A percentile compares a stretch with the other conserved stretches of the same genome.
These are phyloP conservation scores for Cryptosula pallasiana DNA, from an alignment of 2,888 invertebrate genomes.

Conservation along the genomic window DNA sequence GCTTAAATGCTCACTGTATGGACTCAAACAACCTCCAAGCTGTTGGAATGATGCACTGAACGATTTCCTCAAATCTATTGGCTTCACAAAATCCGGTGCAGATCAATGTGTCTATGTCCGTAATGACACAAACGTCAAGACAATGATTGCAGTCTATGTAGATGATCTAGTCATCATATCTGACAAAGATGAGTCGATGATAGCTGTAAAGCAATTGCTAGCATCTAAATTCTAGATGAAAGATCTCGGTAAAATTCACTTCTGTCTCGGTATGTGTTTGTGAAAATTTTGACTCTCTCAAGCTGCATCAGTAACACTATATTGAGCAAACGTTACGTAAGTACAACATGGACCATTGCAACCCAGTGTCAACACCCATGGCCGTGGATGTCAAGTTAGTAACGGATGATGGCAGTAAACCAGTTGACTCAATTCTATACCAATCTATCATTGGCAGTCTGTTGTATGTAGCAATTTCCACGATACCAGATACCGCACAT, in stretches of 20 bases:
- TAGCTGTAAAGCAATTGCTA: neutral
- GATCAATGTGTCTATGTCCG: constrained; percentile 28
- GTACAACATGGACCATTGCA: constrained; percentile 27
- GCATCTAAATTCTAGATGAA: constrained; percentile 27
- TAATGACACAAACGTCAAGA: neutral
- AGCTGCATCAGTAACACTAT: constrained; percentile 24
- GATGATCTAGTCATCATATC: constrained; percentile 27
- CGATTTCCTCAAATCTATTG: constrained; percentile 27
- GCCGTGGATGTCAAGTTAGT: constrained; percentile 24
- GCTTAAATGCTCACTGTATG: too few relatives aligned
- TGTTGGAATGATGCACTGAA: constrained; percentile 31
- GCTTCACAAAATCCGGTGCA: constrained; percentile 26
- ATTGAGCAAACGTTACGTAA: constrained; percentile 25
- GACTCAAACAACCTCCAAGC: constrained; percentile 29
- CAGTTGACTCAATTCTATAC: constrained; percentile 25
- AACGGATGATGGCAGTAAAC: neutral
- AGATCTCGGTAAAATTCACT: constrained; percentile 27
- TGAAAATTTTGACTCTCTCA: neutral
- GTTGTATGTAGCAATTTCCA: constrained; percentile 29
- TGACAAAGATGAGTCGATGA: constrained; percentile 24
- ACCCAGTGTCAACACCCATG: constrained; percentile 28
- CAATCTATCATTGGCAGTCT: constrained; percentile 28
- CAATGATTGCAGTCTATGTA: constrained; percentile 29
- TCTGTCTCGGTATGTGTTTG: constrained; percentile 25
- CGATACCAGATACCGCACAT: constrained; percentile 31